Evolutionary conservation across 2,888 invertebrate species (phyloP).

Genomic region (Phengaris arion): DNA sequence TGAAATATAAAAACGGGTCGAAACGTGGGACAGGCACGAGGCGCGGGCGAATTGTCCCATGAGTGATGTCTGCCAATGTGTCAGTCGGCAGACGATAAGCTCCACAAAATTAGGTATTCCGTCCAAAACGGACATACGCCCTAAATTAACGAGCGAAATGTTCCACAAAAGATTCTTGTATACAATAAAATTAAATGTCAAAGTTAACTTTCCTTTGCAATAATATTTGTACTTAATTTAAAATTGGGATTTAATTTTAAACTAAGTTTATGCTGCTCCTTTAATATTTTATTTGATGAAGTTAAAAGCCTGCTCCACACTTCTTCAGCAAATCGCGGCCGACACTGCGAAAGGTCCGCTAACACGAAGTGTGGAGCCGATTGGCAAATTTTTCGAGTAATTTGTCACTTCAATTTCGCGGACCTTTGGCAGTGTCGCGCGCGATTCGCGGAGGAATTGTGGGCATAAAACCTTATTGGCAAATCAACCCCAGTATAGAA

Average conservation of each 20-base stretch:
- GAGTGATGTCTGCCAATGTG: conserved; percentile 16
- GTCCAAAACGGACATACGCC: neutral
- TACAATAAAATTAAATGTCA: neutral
- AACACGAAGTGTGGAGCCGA: too few species aligned
- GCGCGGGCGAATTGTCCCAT: neutral
- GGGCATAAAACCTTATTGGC: neutral
- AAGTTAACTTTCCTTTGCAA: neutral
- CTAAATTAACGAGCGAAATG: neutral
- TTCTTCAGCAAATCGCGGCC: too few species aligned
- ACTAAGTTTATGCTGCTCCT: too few species aligned
- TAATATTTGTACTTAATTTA: too few species aligned
- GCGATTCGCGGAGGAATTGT: too few species aligned
- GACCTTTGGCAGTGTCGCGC: too few species aligned
- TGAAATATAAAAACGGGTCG: neutral
- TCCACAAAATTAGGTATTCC: conserved; percentile 5
- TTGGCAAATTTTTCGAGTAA: too few species aligned
- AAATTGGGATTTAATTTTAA: too few species aligned
- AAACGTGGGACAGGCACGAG: neutral
- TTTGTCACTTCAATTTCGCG: too few species aligned
- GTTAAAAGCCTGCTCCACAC: too few species aligned
- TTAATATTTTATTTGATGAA: too few species aligned
- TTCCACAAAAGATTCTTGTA: neutral
- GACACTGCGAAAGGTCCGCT: too few species aligned
- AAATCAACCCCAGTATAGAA: neutral
- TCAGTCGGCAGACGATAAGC: neutral